Evolutionary conservation across 2,888 invertebrate genomes (phyloP), one percentile per base, ranked within the genome.

Genomic region (Eupithecia tripunctaria): DNA sequence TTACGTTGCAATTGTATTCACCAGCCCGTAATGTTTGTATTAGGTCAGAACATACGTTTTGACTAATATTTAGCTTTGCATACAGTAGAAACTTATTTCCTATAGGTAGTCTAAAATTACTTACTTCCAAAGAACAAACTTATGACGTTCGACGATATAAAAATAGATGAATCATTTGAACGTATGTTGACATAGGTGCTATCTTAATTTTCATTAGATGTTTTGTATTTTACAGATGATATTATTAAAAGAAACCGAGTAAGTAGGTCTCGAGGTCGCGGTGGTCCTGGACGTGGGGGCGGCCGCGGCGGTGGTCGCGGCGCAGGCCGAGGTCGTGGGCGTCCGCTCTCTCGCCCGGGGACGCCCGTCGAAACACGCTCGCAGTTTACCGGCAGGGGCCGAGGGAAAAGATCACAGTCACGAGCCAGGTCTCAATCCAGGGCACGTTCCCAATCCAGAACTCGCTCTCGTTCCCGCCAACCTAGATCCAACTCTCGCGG

Each of bases 171-270:
- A 25, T 56, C 25, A 25, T 12, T 56, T 56, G 21, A 25, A 56
- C 56, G 56, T 51, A 51, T 21, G 51, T 51, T 56, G 56, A 56
- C 56, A 51, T 51, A 51, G 18, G n/a, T 36, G 29, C n/a, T 0
- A n/a, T 63, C 62, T 63, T 63, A 36, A 62, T 36, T 29, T 62
- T 18, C 27, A n/a, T 21, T 21, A 21, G 21, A 51, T 47, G 47
- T n/a, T 27, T 27, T n/a, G 4, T n/a, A 36, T 5, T 38, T 64
- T 64, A 18, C 81, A 94, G 93, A 94, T 85, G 93, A 94, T 27
- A 93, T 94, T 15, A 94, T 94, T 72, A 87, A 90, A 81, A 89
- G 92, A 81, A 90, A 87, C 78, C 90, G 93, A 67, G 86, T 83
- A 1, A 91, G 89, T 77, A 81, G 93, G 81, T 85, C 89, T 74